Percentiles rank a stretch among this genome's conserved stretches.
Evolutionary conservation across 2,113 vertebrate genomes (phyloP).

Genomic region (Eubucco bourcierii): DNA sequence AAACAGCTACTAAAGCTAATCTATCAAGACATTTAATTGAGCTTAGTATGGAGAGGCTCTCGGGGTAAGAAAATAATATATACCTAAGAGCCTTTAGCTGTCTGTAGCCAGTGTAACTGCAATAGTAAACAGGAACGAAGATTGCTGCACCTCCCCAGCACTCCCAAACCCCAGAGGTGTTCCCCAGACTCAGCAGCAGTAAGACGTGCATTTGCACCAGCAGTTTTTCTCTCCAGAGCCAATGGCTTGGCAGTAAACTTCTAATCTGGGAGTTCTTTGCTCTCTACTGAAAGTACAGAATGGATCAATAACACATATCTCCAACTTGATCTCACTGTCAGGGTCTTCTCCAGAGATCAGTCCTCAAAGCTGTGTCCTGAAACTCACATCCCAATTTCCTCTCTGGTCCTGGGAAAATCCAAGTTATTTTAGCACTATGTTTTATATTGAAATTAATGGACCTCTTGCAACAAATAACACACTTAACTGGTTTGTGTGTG

Average conservation of each 20-base stretch:
- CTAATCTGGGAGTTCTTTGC: not conserved
- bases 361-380: not conserved
- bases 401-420: not conserved
- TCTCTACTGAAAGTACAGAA: not conserved
- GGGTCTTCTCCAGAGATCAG: not conserved
- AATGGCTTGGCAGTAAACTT: not conserved
- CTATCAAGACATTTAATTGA: not conserved
- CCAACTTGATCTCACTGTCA: not conserved
- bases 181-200: not conserved
- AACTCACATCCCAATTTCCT: not conserved
- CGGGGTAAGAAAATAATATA: not conserved
- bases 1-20: not conserved
- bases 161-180: not conserved
- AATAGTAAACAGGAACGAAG: not conserved
- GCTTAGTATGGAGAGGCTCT: not conserved
- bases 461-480: not conserved
- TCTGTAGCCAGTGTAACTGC: not conserved
- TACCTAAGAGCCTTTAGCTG: not conserved
- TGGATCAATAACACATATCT: not conserved
- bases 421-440: not conserved
- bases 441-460: conserved; percentile 8
- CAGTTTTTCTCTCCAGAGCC: not conserved
- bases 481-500: not conserved
- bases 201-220: not conserved
- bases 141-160: not conserved